A percentile compares a stretch with the other conserved stretches of the same genome.
Conservation (phyloP, 2,113 vertebrate species). For the Callorhinus ursinus region DNA sequence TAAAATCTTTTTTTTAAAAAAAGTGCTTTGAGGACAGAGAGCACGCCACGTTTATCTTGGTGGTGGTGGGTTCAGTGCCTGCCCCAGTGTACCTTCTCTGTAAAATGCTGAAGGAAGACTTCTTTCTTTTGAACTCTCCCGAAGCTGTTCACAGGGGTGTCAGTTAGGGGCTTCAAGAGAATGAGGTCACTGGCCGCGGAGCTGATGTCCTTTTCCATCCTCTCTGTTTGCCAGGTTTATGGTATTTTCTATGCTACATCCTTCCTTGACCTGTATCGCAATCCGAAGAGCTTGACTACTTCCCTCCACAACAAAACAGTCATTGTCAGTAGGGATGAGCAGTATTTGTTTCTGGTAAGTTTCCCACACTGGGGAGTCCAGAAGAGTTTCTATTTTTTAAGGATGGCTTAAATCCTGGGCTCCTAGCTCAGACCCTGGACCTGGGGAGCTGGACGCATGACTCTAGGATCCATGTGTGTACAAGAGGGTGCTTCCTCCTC, state of each 20-base stretch:
- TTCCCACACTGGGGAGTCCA: neutral
- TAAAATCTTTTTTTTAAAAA: neutral
- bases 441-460: no score
- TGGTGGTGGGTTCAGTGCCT: no score
- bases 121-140: neutral
- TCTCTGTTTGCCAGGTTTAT: constrained; percentile 86
- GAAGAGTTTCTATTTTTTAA: neutral
- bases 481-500: neutral
- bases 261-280: constrained; percentile 95
- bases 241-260: constrained; percentile 96
- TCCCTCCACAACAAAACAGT: constrained; percentile 87
- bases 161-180: neutral
- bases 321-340: constrained; percentile 92
- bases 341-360: constrained; percentile 96
- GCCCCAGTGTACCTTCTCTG: neutral
- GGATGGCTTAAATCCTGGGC: neutral
- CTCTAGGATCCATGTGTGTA: neutral
- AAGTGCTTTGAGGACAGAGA: neutral
- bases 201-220: neutral
- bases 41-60: accelerated
- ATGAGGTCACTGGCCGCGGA: neutral
- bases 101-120: neutral
- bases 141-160: neutral
- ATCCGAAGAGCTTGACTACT: constrained; percentile 87
- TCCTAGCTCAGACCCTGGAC: neutral